Conservation (phyloP, 1,140 invertebrate genomes). For the Zophobas atratus region DNA sequence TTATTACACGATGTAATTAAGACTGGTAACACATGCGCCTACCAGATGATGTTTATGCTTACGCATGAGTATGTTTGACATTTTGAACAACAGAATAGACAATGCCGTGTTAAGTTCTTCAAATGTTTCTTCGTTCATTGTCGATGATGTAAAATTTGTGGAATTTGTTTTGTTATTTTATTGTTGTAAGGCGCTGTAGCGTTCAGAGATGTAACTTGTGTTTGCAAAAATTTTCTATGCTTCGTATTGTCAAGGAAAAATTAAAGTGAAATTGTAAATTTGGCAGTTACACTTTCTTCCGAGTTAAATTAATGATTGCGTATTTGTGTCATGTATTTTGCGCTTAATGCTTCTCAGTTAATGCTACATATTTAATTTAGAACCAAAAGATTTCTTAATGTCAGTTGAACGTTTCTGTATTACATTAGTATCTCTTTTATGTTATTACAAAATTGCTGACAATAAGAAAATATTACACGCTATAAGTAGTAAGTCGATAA, state of each 20-base stretch:
- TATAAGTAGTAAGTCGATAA: too few species aligned
- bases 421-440: too few species aligned
- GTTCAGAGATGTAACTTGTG: slow-evolving; percentile 6
- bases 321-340: not conserved
- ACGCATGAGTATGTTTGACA: slow-evolving; percentile 5
- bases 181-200: slow-evolving; percentile 18
- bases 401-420: too few species aligned
- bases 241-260: slow-evolving; percentile 14
- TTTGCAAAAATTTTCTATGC: slow-evolving; percentile 24
- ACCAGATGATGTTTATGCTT: slow-evolving; percentile 18
- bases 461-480: too few species aligned
- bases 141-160: not conserved
- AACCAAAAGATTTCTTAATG: too few species aligned
- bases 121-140: not conserved
- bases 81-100: not conserved
- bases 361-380: too few species aligned
- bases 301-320: slow-evolving; percentile 9
- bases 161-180: slow-evolving; percentile 15
- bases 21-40: slow-evolving; percentile 35
- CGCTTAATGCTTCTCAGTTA: not conserved
- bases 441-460: too few species aligned
- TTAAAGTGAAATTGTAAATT: slow-evolving; percentile 31
- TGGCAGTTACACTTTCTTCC: slow-evolving; percentile 27
- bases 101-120: not conserved
- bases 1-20: slow-evolving; percentile 45